Base-by-base conservation (phyloP, 2,797 vertebrate species). In the Spea hammondii region DNA sequence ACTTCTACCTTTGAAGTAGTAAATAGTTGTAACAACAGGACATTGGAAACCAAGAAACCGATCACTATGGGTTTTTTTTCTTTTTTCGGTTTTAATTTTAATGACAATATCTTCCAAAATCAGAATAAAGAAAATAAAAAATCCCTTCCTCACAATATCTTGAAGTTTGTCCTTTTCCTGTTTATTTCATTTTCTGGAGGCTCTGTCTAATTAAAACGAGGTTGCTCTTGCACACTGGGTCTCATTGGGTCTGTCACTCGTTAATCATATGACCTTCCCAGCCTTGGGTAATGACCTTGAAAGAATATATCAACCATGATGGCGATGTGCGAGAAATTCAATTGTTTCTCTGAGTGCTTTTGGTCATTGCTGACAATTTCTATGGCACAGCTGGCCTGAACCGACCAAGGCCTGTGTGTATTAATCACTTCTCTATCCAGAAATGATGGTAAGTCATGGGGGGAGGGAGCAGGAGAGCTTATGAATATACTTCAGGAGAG, bases 281-380 rank as follows among this genome's bases (percentile, higher is more conserved):
- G 94, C 94, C 94, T 94, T 95, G 95, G 94, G 96, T 97, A 97
- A 97, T 98, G 96, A 99, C 97, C 96, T 99, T 97, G 96, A 95
- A 95, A 95, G 95, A 95, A 95, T 95, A 97, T 96, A 99, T 99
- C 96, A 99, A 95, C 95, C 94, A 93, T 94, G 95, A 96, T 96
- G 94, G 95, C 94, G 95, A 93, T 88, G 95, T 95, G 95, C 93
- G 93, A 93, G 92, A 95, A 97, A 97, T 98, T 96, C 95, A 98
- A 97, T 96, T 96, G 96, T 97, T 97, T 97, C 94, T 96, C 95
- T 94, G 95, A 96, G 96, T 96, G 95, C 94, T 96, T 95, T 95
- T 93, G 95, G 95, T 96, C 96, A 96, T 95, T 95, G 93, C 94
- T 94, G 94, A 94, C 92, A 92, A 95, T 96, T 96, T 96, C 96